phyloP scores from a whole-genome alignment of 2,797 vertebrate genomes.

The Denticeps clupeoides region DNA sequence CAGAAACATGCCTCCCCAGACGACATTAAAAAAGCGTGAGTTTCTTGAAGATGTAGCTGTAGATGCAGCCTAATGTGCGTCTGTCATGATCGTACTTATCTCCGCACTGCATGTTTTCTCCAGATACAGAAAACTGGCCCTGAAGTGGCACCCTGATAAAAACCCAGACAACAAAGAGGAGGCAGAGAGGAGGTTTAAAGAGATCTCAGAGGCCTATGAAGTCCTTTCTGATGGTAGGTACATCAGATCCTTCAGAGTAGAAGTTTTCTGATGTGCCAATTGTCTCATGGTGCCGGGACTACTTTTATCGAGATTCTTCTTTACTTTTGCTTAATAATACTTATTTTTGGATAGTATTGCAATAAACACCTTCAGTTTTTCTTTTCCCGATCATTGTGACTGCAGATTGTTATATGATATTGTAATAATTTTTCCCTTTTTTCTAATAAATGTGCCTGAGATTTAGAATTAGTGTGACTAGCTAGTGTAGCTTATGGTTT shows the following conservation, averaged over 20 bases:
- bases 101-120: not conserved
- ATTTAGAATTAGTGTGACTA: too few species aligned
- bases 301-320: too few species aligned
- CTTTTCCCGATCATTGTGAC: too few species aligned
- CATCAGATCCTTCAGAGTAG: not conserved
- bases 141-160: constrained; percentile 94
- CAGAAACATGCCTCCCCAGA: constrained; percentile 70
- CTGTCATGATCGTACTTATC: not conserved
- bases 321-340: too few species aligned
- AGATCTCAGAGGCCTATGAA: constrained; percentile 90
- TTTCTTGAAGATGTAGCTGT: constrained; percentile 19
- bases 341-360: too few species aligned
- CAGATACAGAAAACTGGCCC: constrained; percentile 83
- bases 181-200: constrained; percentile 83
- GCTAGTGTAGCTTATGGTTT: too few species aligned
- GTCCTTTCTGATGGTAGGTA: constrained; percentile 81
- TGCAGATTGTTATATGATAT: too few species aligned
- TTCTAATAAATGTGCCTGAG: too few species aligned
- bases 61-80: not conserved
- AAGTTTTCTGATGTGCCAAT: not conserved
- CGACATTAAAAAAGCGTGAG: constrained; percentile 96
- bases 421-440: too few species aligned
- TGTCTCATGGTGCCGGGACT: not conserved
- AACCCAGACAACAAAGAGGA: constrained; percentile 92
- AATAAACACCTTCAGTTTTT: too few species aligned